Evolutionary conservation across 2,113 vertebrate genomes (phyloP), one percentile per base, ranked within the genome.

Genomic region (Platichthys stellatus): DNA sequence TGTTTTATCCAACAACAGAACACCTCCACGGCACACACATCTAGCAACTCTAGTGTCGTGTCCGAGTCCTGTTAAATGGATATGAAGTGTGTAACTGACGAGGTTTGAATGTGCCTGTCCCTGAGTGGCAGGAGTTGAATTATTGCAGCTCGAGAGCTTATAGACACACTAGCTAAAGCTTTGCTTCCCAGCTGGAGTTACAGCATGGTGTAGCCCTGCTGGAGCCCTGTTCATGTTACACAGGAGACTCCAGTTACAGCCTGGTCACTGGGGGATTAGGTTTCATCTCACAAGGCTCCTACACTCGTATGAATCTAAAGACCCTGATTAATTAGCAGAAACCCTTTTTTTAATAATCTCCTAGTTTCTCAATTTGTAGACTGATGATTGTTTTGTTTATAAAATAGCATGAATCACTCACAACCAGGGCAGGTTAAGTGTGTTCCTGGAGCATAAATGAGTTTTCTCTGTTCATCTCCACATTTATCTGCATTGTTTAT

Each of bases 241-340:
- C 18, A 24, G 23, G 63, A 38, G 72, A 72, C 64, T 92, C 88
- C 75, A 38, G 87, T 91, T 91, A 85, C 90, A 78, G 54, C 47
- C 71, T 15, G 65, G 65, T 70, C 74, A 47, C 83, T 62, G 64
- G 0, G 60, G 71, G 85, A 70, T 90, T 74, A 66, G 43, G 69
- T 88, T 82, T 79, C 85, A 76, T 45, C 65, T 62, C 43, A 31
- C 5, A 54, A 40, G 65, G 24, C 72, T 31, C 74, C 69, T 54
- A 59, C 62, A 12, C 49, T 40, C 5, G 2, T 13, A 9, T 54
- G 21, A 69, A 2, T 20, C 6, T 58, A 51, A 56, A 23, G 60
- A n/a, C 35, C 17, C 23, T 4, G 24, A 5, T 20, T 12, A 58
- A 28, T 58, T 26, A 6, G 57, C 14, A 58, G 10, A 3, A 58